Conservation (phyloP, 2,888 invertebrate genomes). For the Drosophila niveifrons region DNA sequence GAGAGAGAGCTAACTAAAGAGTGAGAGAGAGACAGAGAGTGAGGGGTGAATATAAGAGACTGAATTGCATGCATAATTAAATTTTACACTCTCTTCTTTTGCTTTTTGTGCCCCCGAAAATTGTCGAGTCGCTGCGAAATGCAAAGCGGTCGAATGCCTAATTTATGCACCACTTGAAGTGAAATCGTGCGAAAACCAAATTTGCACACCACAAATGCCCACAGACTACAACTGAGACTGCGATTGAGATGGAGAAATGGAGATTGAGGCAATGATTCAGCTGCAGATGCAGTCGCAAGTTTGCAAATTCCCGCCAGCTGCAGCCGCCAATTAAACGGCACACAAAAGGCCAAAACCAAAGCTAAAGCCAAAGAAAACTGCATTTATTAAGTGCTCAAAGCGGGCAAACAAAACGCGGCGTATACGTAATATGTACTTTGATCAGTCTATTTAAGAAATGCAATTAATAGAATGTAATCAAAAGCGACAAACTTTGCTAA, state of each 20-base stretch:
- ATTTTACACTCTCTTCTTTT: conserved; percentile 9
- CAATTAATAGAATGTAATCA: too few relatives aligned
- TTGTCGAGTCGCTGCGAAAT: conserved; percentile 27
- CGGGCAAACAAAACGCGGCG: conserved; percentile 27
- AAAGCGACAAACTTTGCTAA: too few relatives aligned
- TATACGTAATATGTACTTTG: conserved; percentile 17
- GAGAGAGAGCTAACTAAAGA: background rate
- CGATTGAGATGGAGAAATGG: background rate
- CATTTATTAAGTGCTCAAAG: conserved; percentile 19
- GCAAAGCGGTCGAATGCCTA: conserved; percentile 44
- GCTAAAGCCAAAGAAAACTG: conserved; percentile 11
- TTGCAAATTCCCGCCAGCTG: conserved; percentile 8
- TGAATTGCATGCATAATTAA: conserved; percentile 57
- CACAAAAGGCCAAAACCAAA: conserved; percentile 7
- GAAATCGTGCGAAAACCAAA: conserved; percentile 75
- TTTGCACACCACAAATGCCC: conserved; percentile 60
- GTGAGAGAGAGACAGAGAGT: background rate
- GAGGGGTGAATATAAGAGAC: background rate
- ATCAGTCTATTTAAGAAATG: too few relatives aligned
- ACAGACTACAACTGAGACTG: background rate
- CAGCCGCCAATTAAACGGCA: background rate
- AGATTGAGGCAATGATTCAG: background rate
- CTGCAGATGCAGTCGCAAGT: conserved; percentile 31
- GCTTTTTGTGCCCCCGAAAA: conserved; percentile 31
- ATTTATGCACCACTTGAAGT: conserved; percentile 71